These are phyloP conservation scores for Drosophila ambigua DNA, from an alignment of 1,140 invertebrate genomes.

Conservation along the genomic window DNA sequence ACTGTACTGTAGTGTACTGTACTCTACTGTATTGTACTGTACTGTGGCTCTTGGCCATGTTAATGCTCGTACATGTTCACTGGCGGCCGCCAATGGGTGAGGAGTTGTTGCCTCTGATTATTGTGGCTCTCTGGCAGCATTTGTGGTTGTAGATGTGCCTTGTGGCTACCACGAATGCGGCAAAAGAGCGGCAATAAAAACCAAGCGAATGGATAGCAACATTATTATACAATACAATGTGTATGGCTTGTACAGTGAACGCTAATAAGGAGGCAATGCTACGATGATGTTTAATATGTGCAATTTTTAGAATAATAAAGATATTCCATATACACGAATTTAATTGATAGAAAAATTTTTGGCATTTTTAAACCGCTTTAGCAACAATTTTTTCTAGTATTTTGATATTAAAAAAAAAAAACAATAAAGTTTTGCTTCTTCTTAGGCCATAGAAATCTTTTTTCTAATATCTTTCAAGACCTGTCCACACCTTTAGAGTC, in stretches of 20 bases:
- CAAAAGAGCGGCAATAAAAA: constrained; percentile 66
- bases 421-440: too few relatives aligned
- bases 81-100: constrained; percentile 55
- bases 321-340: too few relatives aligned
- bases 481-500: not conserved
- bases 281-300: too few relatives aligned
- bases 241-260: constrained; percentile 32
- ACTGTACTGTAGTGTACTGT: constrained; percentile 15
- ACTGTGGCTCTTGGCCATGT: constrained; percentile 48
- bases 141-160: constrained; percentile 31
- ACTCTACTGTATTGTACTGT: too few relatives aligned
- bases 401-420: too few relatives aligned
- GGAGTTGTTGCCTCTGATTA: constrained; percentile 48
- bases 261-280: not conserved
- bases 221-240: constrained; percentile 43
- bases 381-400: too few relatives aligned
- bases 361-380: too few relatives aligned
- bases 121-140: constrained; percentile 8
- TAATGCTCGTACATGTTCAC: constrained; percentile 46
- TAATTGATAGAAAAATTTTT: too few relatives aligned
- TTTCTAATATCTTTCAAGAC: too few relatives aligned
- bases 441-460: too few relatives aligned
- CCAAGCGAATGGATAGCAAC: constrained; percentile 65
- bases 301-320: too few relatives aligned
- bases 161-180: constrained; percentile 50